Evolutionary conservation across 2,113 vertebrate species (phyloP).

Genomic region (Herpetotheres cachinnans): DNA sequence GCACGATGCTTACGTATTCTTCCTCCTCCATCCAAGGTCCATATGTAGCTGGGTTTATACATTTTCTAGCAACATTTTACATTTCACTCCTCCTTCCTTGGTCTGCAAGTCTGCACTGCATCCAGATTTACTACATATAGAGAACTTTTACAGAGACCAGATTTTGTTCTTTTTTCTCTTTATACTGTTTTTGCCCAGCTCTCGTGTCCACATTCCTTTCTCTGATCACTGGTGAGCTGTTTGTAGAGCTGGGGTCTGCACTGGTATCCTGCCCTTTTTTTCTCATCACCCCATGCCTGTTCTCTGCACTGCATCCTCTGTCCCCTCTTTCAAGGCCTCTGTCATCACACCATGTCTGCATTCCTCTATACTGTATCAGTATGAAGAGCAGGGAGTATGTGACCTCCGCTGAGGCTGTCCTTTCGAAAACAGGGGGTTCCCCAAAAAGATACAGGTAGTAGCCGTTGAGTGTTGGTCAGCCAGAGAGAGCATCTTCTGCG

Average conservation of each 20-base stretch:
- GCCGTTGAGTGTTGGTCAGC: background rate
- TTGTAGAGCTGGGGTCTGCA: background rate
- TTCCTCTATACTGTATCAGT: background rate
- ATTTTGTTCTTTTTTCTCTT: background rate
- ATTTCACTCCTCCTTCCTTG: background rate
- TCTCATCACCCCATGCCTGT: background rate
- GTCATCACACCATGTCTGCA: background rate
- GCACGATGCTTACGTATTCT: background rate
- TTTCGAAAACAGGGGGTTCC: background rate
- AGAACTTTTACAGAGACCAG: background rate
- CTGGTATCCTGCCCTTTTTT: background rate
- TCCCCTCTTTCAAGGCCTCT: background rate
- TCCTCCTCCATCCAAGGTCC: background rate
- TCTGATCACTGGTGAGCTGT: background rate
- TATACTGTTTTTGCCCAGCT: background rate
- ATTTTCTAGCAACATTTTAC: background rate
- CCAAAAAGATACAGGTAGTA: background rate
- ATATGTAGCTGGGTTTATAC: background rate
- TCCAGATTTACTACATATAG: background rate
- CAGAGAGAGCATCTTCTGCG: background rate
- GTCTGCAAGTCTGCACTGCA: background rate
- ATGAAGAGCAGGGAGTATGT: background rate
- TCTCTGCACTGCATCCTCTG: background rate
- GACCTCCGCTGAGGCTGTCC: background rate
- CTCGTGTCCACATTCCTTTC: background rate